A percentile compares a stretch with the other conserved stretches of the same genome.
Conservation (phyloP, 2,797 vertebrate species). For the Myotis planiceps region DNA sequence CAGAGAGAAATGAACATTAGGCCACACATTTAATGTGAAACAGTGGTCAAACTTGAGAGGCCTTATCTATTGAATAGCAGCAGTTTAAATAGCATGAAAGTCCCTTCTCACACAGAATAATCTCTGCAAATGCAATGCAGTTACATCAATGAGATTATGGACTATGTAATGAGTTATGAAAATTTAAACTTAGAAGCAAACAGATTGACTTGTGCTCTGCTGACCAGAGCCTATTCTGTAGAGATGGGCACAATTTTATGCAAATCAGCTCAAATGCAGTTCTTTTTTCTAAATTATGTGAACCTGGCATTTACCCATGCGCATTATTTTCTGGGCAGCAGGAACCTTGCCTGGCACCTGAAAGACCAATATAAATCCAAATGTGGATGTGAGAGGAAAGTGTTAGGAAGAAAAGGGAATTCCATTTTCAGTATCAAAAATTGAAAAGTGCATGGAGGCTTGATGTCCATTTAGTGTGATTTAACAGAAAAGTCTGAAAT, state of each 20-base stretch:
- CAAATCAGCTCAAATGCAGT: conserved; percentile 71
- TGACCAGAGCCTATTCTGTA: conserved; percentile 72
- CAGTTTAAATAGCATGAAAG: conserved; percentile 67
- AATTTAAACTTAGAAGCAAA: conserved; percentile 83
- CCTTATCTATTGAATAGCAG: conserved; percentile 67
- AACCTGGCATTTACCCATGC: conserved; percentile 64
- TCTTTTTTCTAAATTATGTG: conserved; percentile 70
- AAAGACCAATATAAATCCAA: conserved; percentile 51
- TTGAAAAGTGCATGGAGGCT: conserved; percentile 7
- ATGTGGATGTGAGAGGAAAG: background rate
- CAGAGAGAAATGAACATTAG: conserved; percentile 67
- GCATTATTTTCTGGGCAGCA: conserved; percentile 66
- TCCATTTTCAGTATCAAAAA: conserved; percentile 62
- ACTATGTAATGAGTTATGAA: conserved; percentile 85
- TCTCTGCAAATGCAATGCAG: conserved; percentile 78
- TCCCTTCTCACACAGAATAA: conserved; percentile 71
- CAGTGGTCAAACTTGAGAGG: conserved; percentile 69
- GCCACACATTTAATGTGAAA: conserved; percentile 70
- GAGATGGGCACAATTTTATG: conserved; percentile 71
- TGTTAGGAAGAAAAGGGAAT: background rate
- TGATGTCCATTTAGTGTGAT: background rate
- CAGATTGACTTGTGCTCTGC: conserved; percentile 82
- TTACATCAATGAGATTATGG: conserved; percentile 81
- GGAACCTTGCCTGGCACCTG: conserved; percentile 24
- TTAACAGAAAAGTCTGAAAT: conserved; percentile 13